A percentile compares a stretch with the other conserved stretches of the same genome.
phyloP scores from a whole-genome alignment of 2,113 vertebrate species.

The Catharus fuscescens region DNA sequence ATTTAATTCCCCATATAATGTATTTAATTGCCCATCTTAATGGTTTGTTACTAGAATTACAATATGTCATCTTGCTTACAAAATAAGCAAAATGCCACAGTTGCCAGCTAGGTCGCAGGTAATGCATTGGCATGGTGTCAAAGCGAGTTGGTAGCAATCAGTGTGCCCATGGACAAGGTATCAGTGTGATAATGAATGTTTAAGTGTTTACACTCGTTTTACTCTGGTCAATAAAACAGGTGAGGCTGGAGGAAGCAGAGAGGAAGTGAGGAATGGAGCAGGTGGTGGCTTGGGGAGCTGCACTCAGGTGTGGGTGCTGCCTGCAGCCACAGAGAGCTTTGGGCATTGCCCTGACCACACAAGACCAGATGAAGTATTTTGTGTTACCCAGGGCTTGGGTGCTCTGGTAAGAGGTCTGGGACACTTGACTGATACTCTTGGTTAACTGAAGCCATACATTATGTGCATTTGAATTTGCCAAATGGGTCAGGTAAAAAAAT shows the following conservation, averaged over 20 bases:
- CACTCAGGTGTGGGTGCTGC: neutral
- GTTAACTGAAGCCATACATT: neutral
- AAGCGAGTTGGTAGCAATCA: fast-evolving
- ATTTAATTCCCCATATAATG: neutral
- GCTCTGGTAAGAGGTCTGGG: neutral
- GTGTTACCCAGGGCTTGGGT: neutral
- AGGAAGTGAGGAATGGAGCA: neutral
- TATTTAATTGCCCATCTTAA: neutral
- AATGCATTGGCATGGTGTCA: neutral
- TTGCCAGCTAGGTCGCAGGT: neutral
- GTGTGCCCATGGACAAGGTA: neutral
- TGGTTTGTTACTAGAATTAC: neutral
- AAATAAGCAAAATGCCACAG: neutral
- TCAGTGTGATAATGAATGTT: neutral
- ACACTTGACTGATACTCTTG: neutral
- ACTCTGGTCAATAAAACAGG: fast-evolving
- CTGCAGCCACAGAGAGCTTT: neutral
- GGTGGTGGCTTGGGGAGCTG: neutral
- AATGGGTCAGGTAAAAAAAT: neutral
- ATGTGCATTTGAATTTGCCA: neutral
- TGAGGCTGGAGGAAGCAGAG: neutral
- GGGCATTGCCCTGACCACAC: neutral
- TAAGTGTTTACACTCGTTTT: neutral
- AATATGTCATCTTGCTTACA: neutral
- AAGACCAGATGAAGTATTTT: neutral